A percentile compares a stretch with the other conserved stretches of the same genome.
phyloP scores from a whole-genome alignment of 1,140 invertebrate genomes.

The Eubasilissa regina region DNA sequence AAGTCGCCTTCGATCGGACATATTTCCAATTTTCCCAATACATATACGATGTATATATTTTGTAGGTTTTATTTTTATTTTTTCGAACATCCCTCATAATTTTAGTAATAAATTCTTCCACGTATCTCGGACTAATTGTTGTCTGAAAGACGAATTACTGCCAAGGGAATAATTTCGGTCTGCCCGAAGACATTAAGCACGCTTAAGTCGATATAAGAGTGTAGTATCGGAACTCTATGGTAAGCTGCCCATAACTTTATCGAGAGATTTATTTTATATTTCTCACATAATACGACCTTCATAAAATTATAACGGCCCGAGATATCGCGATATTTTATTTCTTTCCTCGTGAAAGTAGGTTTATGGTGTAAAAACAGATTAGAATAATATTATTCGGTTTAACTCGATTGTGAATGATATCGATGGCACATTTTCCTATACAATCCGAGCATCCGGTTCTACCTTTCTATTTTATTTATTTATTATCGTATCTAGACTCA shows the following conservation, averaged over 20 bases:
- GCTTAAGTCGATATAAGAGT: slow-evolving; percentile 50
- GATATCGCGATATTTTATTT: too few relatives aligned
- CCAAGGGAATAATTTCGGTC: slow-evolving; percentile 53
- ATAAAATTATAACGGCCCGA: neutral
- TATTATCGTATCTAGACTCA: too few relatives aligned
- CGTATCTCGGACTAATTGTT: slow-evolving; percentile 56
- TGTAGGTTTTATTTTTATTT: neutral
- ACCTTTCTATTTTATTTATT: too few relatives aligned
- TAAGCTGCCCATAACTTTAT: slow-evolving; percentile 4
- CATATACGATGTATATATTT: neutral
- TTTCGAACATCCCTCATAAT: neutral
- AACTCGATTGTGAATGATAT: too few relatives aligned
- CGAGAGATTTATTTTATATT: slow-evolving; percentile 31
- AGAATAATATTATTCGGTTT: too few relatives aligned
- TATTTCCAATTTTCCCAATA: neutral
- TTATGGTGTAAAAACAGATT: too few relatives aligned
- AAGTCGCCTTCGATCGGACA: neutral
- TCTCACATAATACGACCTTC: slow-evolving; percentile 4
- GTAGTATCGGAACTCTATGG: slow-evolving; percentile 48
- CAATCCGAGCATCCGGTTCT: too few relatives aligned
- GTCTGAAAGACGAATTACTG: slow-evolving; percentile 50
- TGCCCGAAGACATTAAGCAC: slow-evolving; percentile 55
- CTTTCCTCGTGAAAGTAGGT: too few relatives aligned
- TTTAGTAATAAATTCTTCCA: slow-evolving; percentile 8
- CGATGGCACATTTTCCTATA: too few relatives aligned